These are phyloP conservation scores for Caracal caracal DNA, from an alignment of 2,113 vertebrate genomes.

Conservation along the genomic window DNA sequence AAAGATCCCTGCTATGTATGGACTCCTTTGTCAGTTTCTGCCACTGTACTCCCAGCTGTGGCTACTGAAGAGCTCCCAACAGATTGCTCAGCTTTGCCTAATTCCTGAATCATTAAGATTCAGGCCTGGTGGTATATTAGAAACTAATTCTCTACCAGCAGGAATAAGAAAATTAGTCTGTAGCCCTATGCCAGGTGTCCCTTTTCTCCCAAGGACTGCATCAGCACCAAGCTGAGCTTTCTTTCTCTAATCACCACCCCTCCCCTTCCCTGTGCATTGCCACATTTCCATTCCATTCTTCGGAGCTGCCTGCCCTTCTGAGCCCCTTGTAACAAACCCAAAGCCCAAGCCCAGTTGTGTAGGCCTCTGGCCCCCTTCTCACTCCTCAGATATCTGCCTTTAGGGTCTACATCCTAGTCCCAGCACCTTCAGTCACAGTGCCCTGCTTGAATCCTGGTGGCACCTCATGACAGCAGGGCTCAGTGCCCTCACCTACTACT, in stretches of 20 bases:
- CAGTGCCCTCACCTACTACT: not conserved
- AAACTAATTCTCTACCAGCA: constrained; percentile 73
- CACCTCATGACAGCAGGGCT: not conserved
- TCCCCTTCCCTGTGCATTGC: not conserved
- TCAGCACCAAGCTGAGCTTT: constrained; percentile 53
- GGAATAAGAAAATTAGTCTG: constrained; percentile 71
- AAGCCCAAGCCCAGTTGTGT: not conserved
- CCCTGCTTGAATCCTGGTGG: not conserved
- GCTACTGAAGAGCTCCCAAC: constrained; percentile 71
- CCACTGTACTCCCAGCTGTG: constrained; percentile 72
- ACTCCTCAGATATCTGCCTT: not conserved
- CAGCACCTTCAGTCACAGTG: not conserved
- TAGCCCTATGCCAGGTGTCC: constrained; percentile 71
- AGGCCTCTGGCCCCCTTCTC: not conserved
- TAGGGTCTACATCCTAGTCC: not conserved
- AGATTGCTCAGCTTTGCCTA: constrained; percentile 70
- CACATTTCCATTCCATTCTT: not conserved
- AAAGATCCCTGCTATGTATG: constrained; percentile 55
- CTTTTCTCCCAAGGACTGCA: constrained; percentile 59
- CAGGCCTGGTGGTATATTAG: constrained; percentile 75
- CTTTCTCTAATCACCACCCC: not conserved
- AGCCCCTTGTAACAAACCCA: not conserved
- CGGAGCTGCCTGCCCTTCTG: not conserved
- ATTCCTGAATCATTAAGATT: constrained; percentile 78
- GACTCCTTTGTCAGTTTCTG: constrained; percentile 66